phyloP scores from a whole-genome alignment of 2,888 invertebrate species.

The Drosophila tanythrix region DNA sequence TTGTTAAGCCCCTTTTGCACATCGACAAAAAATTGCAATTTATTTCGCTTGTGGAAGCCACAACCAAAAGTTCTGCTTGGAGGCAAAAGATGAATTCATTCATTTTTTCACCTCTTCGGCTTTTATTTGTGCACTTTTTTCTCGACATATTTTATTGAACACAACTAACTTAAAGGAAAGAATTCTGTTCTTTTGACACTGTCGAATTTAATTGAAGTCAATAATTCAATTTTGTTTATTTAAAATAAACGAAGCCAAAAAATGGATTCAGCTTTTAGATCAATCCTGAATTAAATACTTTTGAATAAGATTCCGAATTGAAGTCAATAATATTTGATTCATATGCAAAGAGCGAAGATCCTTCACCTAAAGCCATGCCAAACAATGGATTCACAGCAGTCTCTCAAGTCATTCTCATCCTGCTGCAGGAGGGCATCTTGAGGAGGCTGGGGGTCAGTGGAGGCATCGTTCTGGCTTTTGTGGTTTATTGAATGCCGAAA shows the following conservation, averaged over 20 bases:
- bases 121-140: not conserved
- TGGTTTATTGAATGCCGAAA: constrained; percentile 34
- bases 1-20: not conserved
- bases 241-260: too few species aligned
- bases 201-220: too few species aligned
- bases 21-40: not conserved
- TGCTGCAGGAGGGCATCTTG: constrained; percentile 40
- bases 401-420: not conserved
- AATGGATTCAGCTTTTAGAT: too few species aligned
- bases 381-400: not conserved
- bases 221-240: too few species aligned
- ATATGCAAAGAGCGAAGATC: not conserved
- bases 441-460: constrained; percentile 1
- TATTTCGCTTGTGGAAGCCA: not conserved
- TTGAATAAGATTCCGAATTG: not conserved
- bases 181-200: too few species aligned
- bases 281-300: too few species aligned
- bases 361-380: not conserved
- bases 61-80: not conserved
- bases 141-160: not conserved
- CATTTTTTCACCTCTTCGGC: not conserved
- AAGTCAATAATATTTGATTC: not conserved
- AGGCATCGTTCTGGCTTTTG: constrained; percentile 20
- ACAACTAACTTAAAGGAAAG: too few species aligned
- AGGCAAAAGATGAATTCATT: not conserved